Conservation (phyloP, 2,888 invertebrate genomes). For the Monopis laevigella region DNA sequence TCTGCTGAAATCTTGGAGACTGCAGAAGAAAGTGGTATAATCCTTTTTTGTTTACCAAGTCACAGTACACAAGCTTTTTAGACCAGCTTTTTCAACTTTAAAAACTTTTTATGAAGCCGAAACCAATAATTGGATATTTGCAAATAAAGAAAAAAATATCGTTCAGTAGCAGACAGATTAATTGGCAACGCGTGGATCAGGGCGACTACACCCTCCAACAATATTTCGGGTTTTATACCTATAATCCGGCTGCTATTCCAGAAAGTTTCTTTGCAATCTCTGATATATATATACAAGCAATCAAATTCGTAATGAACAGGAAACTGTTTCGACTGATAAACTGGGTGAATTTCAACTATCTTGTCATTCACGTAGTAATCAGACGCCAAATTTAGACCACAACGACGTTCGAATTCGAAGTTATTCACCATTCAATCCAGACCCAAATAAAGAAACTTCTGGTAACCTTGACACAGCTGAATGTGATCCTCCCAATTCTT, state of each 20-base stretch:
- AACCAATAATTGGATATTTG: conserved; percentile 3
- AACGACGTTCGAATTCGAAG: not conserved
- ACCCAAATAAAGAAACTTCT: not conserved
- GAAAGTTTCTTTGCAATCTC: not conserved
- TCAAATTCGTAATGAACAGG: too few relatives aligned
- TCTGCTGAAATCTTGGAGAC: conserved; percentile 21
- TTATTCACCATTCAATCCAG: not conserved
- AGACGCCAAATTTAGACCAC: not conserved
- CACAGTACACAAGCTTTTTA: conserved; percentile 22
- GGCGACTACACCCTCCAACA: conserved; percentile 12
- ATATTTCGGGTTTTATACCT: conserved; percentile 11
- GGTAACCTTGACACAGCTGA: not conserved
- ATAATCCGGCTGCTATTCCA: not conserved
- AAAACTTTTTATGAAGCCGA: conserved; percentile 7
- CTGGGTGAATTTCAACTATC: too few relatives aligned
- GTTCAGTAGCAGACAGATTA: conserved; percentile 9
- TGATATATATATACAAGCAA: too few relatives aligned
- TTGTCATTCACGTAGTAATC: not conserved
- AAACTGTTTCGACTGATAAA: too few relatives aligned
- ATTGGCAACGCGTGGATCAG: conserved; percentile 13
- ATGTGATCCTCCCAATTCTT: not conserved
- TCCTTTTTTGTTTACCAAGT: conserved; percentile 23
- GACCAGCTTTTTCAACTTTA: conserved; percentile 16
- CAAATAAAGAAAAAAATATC: too few relatives aligned
- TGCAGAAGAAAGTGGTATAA: conserved; percentile 22